These are phyloP conservation scores for Iphiclides podalirius DNA, from an alignment of 2,888 invertebrate species.

Conservation along the genomic window DNA sequence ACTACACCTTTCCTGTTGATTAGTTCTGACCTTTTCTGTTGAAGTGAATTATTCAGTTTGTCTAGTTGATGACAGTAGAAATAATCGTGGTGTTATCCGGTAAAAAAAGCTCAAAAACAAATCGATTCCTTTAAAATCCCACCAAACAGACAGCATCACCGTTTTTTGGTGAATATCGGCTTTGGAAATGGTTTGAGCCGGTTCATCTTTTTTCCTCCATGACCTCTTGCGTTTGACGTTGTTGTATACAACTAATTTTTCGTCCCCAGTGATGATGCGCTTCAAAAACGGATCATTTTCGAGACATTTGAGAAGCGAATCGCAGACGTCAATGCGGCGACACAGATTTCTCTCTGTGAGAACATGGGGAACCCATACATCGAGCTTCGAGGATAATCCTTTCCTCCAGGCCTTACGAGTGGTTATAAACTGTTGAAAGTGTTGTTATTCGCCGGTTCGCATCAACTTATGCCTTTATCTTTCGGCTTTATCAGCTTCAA, in stretches of 20 bases:
- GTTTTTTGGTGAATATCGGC: conserved; percentile 26
- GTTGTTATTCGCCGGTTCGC: conserved; percentile 3
- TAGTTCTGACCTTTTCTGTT: conserved; percentile 2
- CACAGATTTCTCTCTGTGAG: conserved; percentile 3
- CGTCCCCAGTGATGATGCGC: not conserved
- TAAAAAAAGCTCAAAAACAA: not conserved
- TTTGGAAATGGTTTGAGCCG: conserved; percentile 25
- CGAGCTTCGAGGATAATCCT: conserved; percentile 5
- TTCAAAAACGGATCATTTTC: conserved; percentile 23
- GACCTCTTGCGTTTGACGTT: conserved; percentile 27
- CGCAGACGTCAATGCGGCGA: conserved; percentile 1
- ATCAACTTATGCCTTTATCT: conserved; percentile 22
- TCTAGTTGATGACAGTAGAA: conserved; percentile 2
- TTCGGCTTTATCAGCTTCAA: conserved; percentile 8
- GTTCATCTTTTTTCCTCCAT: conserved; percentile 31
- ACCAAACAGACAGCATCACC: conserved; percentile 18
- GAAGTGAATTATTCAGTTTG: conserved; percentile 2
- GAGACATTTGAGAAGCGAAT: conserved; percentile 2
- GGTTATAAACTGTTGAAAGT: conserved; percentile 5
- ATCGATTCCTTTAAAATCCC: too few species aligned
- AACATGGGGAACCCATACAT: conserved; percentile 5
- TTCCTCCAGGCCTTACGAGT: conserved; percentile 1
- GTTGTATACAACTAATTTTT: not conserved
- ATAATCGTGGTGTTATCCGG: not conserved
- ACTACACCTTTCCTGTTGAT: conserved; percentile 1